phyloP scores from a whole-genome alignment of 2,888 invertebrate species.

The Oasisia sp. region DNA sequence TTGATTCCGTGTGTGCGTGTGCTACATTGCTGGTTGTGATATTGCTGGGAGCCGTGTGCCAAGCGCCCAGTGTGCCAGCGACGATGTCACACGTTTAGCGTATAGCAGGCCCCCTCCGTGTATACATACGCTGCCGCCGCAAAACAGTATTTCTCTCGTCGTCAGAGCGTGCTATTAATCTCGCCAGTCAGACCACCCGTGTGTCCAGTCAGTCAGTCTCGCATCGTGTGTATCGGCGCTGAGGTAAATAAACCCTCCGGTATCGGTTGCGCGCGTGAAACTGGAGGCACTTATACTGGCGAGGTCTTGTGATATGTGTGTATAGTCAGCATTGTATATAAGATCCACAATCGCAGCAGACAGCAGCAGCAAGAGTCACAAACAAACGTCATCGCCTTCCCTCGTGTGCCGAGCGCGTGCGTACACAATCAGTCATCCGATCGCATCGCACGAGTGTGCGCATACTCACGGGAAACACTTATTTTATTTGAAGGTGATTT shows the following conservation, averaged over 20 bases:
- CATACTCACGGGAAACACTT: not conserved
- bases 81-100: constrained; percentile 8
- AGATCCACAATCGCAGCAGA: not conserved
- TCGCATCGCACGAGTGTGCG: no score
- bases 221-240: not conserved
- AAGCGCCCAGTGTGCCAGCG: not conserved
- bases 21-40: constrained; percentile 13
- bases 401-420: not conserved
- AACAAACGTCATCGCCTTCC: not conserved
- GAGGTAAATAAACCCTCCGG: not conserved
- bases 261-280: constrained; percentile 12
- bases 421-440: no score
- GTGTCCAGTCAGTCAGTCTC: not conserved
- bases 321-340: constrained; percentile 5
- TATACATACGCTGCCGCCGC: not conserved
- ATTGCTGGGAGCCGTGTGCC: not conserved
- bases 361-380: not conserved
- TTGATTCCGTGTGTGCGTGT: not conserved
- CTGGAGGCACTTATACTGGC: not conserved
- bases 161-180: constrained; percentile 17
- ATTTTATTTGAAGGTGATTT: constrained; percentile 17
- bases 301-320: constrained; percentile 17
- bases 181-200: not conserved
- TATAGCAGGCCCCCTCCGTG: not conserved
- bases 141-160: constrained; percentile 2